Percentiles rank a stretch among this genome's conserved stretches.
These are phyloP conservation scores for Cataglyphis rosenhaueri DNA, from an alignment of 2,888 invertebrate species.

Conservation along the genomic window DNA sequence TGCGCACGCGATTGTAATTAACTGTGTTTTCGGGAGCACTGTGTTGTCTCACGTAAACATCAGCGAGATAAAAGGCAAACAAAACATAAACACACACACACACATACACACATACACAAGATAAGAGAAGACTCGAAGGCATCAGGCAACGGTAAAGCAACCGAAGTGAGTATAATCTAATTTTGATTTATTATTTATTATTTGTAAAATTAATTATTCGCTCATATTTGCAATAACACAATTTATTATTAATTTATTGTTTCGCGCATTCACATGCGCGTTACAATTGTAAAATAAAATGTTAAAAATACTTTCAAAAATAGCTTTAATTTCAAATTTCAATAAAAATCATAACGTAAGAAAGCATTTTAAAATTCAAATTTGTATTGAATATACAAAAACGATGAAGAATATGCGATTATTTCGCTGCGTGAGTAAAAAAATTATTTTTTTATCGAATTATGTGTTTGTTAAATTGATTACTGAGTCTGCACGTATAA, in stretches of 20 bases:
- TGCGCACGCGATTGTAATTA: neutral
- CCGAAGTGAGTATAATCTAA: neutral
- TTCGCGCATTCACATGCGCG: neutral
- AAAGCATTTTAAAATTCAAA: neutral
- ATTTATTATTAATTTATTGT: neutral
- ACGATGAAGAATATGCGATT: neutral
- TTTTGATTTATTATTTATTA: neutral
- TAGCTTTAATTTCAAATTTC: neutral
- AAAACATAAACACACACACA: neutral
- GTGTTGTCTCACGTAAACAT: neutral
- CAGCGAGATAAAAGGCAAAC: neutral
- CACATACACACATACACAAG: neutral
- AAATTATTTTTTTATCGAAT: neutral
- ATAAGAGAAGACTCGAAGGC: neutral
- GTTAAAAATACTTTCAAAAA: neutral
- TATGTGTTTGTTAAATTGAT: neutral
- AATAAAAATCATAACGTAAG: neutral
- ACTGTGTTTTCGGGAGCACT: neutral
- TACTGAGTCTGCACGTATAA: neutral
- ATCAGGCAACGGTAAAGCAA: neutral
- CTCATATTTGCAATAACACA: neutral
- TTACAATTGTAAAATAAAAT: neutral
- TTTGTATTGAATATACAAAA: neutral
- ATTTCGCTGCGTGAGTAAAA: neutral
- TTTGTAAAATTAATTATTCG: neutral